phyloP scores from a whole-genome alignment of 2,888 invertebrate species.

The Hermaeophaga mercurialis region DNA sequence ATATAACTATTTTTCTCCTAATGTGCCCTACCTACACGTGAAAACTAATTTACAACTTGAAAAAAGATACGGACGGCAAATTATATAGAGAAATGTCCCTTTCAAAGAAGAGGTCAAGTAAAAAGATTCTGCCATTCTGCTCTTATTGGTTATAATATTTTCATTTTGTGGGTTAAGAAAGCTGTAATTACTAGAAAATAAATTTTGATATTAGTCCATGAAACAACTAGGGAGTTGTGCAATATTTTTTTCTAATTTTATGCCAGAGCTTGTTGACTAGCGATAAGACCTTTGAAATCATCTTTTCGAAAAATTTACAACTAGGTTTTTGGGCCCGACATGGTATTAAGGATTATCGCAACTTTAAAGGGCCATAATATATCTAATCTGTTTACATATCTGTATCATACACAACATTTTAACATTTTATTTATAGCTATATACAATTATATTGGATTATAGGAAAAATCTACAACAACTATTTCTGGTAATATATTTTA shows the following conservation, averaged over 20 bases:
- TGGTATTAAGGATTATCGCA: slow-evolving; percentile 40
- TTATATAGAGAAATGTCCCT: too few species aligned
- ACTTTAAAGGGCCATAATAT: slow-evolving; percentile 42
- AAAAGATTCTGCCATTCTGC: too few species aligned
- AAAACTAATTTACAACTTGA: too few species aligned
- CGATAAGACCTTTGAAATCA: slow-evolving; percentile 7
- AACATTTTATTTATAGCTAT: slow-evolving; percentile 55
- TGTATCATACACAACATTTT: slow-evolving; percentile 53
- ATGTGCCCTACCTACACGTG: too few species aligned
- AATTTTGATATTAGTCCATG: too few species aligned
- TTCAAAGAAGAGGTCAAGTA: too few species aligned
- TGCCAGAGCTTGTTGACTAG: slow-evolving; percentile 3
- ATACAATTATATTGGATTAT: slow-evolving; percentile 45
- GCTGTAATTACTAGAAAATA: too few species aligned
- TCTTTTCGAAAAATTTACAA: slow-evolving; percentile 23
- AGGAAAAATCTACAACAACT: slow-evolving; percentile 19
- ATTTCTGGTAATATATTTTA: slow-evolving; percentile 7
- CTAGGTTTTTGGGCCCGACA: slow-evolving; percentile 44
- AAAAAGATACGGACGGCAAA: too few species aligned
- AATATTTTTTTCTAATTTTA: slow-evolving; percentile 10
- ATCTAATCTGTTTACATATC: slow-evolving; percentile 41
- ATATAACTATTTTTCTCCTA: too few species aligned
- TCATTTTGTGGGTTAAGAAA: too few species aligned
- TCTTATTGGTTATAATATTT: too few species aligned
- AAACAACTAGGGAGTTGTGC: slow-evolving; percentile 11